Percentiles rank a stretch among this genome's conserved stretches.
Evolutionary conservation across 2,888 invertebrate species (phyloP).

Genomic region (Pilophorus perplexus): DNA sequence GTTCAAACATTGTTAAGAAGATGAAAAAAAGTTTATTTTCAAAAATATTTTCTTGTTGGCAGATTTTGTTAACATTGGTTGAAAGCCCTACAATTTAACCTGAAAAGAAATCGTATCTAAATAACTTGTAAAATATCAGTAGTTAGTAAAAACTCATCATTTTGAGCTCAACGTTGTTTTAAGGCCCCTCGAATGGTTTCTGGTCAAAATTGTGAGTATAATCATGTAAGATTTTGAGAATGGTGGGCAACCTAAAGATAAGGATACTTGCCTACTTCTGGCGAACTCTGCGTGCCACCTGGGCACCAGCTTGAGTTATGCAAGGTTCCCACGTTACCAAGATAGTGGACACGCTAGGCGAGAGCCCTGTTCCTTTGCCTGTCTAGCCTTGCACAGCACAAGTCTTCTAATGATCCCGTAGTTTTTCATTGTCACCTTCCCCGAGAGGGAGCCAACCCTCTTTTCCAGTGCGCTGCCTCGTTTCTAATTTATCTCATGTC

Average conservation of each 20-base stretch:
- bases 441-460: background rate
- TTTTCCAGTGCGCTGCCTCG: conserved; percentile 6
- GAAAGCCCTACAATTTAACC: too few species aligned
- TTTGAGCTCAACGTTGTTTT: too few species aligned
- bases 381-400: background rate
- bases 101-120: too few species aligned
- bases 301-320: conserved; percentile 36
- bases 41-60: background rate
- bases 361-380: background rate
- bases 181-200: too few species aligned
- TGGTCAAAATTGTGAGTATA: conserved; percentile 13
- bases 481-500: conserved; percentile 37
- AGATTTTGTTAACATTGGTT: background rate
- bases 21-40: too few species aligned
- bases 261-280: conserved; percentile 21
- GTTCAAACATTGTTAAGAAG: too few species aligned
- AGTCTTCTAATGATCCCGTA: conserved; percentile 40
- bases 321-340: conserved; percentile 38
- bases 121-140: too few species aligned
- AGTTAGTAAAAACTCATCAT: too few species aligned
- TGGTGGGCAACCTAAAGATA: conserved; percentile 12
- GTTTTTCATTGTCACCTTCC: conserved; percentile 42
- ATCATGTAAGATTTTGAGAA: conserved; percentile 35
- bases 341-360: conserved; percentile 34
- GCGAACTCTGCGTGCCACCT: conserved; percentile 17